A percentile compares a stretch with the other conserved stretches of the same genome.
Evolutionary conservation across 2,888 invertebrate genomes (phyloP).

Genomic region (Rambutsinella grinnellia): DNA sequence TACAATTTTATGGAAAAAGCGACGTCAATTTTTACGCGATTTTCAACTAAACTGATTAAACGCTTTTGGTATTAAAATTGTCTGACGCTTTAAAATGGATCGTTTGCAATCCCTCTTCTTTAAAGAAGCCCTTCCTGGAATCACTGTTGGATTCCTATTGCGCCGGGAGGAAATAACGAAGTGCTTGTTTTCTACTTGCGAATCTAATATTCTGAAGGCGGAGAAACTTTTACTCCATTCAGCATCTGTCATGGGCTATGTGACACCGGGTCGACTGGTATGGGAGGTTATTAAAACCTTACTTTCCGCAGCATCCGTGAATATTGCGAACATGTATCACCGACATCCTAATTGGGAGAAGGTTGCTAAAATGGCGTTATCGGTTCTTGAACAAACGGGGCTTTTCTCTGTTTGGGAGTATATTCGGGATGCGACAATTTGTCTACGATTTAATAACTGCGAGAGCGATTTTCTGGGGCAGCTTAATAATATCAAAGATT

Average conservation of each 20-base stretch:
- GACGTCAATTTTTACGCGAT: no score
- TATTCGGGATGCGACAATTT: slow-evolving; percentile 29
- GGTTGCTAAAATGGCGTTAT: neutral
- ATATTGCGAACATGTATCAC: neutral
- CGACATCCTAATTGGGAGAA: neutral
- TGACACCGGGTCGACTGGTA: slow-evolving; percentile 8
- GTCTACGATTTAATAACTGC: slow-evolving; percentile 40
- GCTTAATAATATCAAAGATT: slow-evolving; percentile 37
- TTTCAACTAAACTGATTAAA: no score
- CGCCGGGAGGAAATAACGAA: slow-evolving; percentile 11
- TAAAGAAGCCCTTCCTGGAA: slow-evolving; percentile 15
- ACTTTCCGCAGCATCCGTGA: neutral
- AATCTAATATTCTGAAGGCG: slow-evolving; percentile 25
- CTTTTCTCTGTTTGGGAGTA: slow-evolving; percentile 24
- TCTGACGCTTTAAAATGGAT: no score
- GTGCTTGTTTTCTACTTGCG: slow-evolving; percentile 20
- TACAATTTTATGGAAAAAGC: no score
- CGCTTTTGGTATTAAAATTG: no score
- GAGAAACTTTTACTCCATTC: slow-evolving; percentile 30
- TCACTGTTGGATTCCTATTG: neutral
- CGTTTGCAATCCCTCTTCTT: no score
- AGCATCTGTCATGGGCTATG: slow-evolving; percentile 29
- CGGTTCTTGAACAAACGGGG: neutral
- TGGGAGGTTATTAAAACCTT: slow-evolving; percentile 2
- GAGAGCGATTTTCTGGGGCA: slow-evolving; percentile 26